These are phyloP conservation scores for Listronotus oregonensis DNA, from an alignment of 1,140 invertebrate species.

Conservation along the genomic window DNA sequence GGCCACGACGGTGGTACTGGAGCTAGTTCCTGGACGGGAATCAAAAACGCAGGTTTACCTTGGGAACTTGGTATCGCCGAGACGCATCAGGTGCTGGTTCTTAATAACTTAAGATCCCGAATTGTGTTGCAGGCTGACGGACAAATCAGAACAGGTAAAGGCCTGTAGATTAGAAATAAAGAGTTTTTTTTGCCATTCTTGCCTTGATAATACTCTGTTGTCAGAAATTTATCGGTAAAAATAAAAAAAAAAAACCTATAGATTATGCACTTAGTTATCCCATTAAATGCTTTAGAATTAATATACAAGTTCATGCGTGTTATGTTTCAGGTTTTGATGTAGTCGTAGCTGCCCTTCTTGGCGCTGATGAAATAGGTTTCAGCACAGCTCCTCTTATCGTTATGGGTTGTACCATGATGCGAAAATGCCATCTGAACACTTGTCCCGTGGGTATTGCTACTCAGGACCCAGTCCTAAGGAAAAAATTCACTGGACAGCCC, in stretches of 20 bases:
- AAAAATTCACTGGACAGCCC: constrained; percentile 96
- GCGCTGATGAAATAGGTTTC: constrained; percentile 99
- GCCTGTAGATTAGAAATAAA: constrained; percentile 9
- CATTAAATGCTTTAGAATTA: no score
- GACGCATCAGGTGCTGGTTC: constrained; percentile 94
- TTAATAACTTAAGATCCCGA: constrained; percentile 94
- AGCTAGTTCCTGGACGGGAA: constrained; percentile 96
- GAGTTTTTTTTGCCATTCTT: background rate
- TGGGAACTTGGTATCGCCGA: constrained; percentile 98
- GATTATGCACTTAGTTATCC: no score
- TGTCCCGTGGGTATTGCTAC: constrained; percentile 99
- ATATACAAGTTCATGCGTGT: background rate
- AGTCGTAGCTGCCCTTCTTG: constrained; percentile 92
- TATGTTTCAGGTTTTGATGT: constrained; percentile 81
- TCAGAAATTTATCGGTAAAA: no score
- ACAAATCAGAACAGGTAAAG: constrained; percentile 84
- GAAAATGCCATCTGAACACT: constrained; percentile 99
- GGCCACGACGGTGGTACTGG: constrained; percentile 99
- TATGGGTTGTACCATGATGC: constrained; percentile 99
- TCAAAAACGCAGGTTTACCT: constrained; percentile 93
- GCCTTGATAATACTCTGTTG: background rate
- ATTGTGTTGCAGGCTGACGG: constrained; percentile 95
- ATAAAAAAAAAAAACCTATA: no score
- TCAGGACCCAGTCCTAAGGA: constrained; percentile 91
- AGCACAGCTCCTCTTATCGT: constrained; percentile 97